Evolutionary conservation across 1,140 invertebrate species (phyloP).

Genomic region (Maconellicoccus hirsutus): DNA sequence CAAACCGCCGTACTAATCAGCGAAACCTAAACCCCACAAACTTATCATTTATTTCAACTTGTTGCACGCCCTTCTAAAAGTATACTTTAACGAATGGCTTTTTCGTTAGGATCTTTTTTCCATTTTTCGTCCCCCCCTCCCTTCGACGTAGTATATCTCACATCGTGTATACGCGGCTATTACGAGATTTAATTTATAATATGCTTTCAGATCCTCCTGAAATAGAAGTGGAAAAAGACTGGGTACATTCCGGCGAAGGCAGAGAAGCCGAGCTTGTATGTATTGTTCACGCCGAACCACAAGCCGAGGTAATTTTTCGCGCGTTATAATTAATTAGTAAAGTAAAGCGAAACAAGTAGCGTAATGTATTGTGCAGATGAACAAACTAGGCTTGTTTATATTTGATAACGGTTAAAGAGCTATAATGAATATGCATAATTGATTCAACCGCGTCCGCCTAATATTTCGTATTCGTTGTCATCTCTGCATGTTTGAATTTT

Average conservation of each 20-base stretch:
- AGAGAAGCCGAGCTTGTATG: slow-evolving; percentile 58
- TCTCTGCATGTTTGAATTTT: too few relatives aligned
- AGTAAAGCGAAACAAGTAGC: too few relatives aligned
- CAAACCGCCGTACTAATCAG: not conserved
- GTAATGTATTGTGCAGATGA: too few relatives aligned
- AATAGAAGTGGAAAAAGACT: slow-evolving; percentile 54
- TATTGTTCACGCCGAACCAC: slow-evolving; percentile 58
- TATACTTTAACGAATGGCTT: not conserved
- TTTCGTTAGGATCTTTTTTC: not conserved
- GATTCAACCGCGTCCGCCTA: not conserved
- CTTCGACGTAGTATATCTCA: not conserved
- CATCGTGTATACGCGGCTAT: not conserved
- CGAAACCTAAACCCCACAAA: not conserved
- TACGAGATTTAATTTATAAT: not conserved
- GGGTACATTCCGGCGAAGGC: slow-evolving; percentile 61
- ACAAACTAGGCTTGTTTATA: too few relatives aligned
- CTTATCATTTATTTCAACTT: slow-evolving; percentile 9
- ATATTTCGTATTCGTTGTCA: too few relatives aligned
- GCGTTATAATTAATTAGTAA: not conserved
- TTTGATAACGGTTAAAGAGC: not conserved
- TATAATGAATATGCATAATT: not conserved
- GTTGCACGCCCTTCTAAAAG: not conserved
- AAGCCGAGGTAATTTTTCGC: slow-evolving; percentile 45
- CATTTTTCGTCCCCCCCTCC: not conserved
- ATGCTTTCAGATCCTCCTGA: slow-evolving; percentile 49